These are phyloP conservation scores for Nematolebias whitei DNA, from an alignment of 2,113 vertebrate genomes.

Conservation along the genomic window DNA sequence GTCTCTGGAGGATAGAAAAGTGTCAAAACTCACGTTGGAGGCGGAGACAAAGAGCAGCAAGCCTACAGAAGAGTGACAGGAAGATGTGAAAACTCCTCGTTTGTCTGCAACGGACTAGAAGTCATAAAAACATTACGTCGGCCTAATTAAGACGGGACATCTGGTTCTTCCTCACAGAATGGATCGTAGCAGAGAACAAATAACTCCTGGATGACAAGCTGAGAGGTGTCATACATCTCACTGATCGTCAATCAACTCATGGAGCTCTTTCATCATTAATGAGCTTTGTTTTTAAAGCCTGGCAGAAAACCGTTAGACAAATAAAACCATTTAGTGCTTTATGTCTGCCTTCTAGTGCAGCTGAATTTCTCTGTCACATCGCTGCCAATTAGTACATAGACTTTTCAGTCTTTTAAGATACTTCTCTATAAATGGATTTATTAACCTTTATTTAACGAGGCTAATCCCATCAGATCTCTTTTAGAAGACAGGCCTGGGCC, in stretches of 20 bases:
- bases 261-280: constrained; percentile 79
- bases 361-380: constrained; percentile 65
- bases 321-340: background rate
- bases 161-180: constrained; percentile 82
- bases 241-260: constrained; percentile 82
- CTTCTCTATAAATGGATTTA: no score
- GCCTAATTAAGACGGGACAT: constrained; percentile 95
- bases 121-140: constrained; percentile 86
- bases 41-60: constrained; percentile 64
- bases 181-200: constrained; percentile 80
- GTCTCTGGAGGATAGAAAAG: constrained; percentile 67
- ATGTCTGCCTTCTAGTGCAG: constrained; percentile 57
- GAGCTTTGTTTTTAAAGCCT: constrained; percentile 75
- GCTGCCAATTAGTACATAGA: constrained; percentile 73
- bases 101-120: constrained; percentile 80
- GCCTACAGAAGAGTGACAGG: constrained; percentile 66
- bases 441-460: no score
- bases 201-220: constrained; percentile 82
- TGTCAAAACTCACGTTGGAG: constrained; percentile 67
- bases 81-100: constrained; percentile 75
- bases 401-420: constrained; percentile 38
- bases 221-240: constrained; percentile 85
- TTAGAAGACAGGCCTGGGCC: no score
- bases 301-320: constrained; percentile 63
- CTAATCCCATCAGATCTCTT: no score